Evolutionary conservation across 2,113 vertebrate species (phyloP), one percentile per base, ranked within the genome.

Genomic region (Protobothrops mucrosquamatus): DNA sequence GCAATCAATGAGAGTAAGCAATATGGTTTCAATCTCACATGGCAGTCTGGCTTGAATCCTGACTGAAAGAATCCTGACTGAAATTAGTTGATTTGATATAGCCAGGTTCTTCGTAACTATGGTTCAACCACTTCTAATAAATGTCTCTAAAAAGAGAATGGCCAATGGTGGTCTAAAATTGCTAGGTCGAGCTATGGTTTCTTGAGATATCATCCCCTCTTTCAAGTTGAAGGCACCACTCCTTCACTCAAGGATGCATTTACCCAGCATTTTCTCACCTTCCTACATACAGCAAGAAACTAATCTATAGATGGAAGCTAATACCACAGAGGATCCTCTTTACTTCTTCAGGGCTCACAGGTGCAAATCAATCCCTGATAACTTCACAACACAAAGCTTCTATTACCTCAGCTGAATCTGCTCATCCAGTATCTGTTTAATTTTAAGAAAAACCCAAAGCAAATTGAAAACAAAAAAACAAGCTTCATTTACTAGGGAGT

Each of bases 381-480:
- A 81, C 74, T 81, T 81, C 74, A 43, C 74, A 43, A 81, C 34
- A 81, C 74, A 81, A 81, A 81, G 34, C 74, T 43, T 81, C 8
- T 39, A 43, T 81, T 22, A 81, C 34, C 74, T 81, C 74, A 81
- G 74, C 74, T 81, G 74, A 81, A 43, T 81, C 34, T 43, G 74
- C 74, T 81, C 74, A 81, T 81, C 20, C 34, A 22, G 74, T 43
- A 81, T 81, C 74, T 81, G 74, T 81, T 43, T 81, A 81, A 81
- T 81, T 18, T 9, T 6, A 10, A 43, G 20, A 59, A 64, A 51
- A 51, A 9, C 1, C 48, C 26, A 39, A 74, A 89, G 43, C 26
- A 92, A 74, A 9, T 22, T 92, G 91, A 88, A 92, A 88, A 69
- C n/a, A 34, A 88, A 64, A 88, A 52, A 69, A 89, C 2, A 87